These are phyloP conservation scores for Neotoxoptera formosana DNA, from an alignment of 1,140 invertebrate genomes.

Conservation along the genomic window DNA sequence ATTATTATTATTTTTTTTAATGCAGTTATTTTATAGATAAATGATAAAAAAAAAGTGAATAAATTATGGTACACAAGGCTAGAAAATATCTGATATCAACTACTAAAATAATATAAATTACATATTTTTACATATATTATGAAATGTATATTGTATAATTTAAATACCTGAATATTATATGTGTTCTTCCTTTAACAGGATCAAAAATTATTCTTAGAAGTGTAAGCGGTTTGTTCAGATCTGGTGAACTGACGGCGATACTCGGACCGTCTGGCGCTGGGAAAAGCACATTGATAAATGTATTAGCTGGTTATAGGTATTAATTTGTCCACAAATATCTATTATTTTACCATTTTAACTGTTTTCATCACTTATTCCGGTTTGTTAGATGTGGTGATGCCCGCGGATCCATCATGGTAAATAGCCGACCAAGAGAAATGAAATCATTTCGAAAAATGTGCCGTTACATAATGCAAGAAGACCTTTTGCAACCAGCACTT, in stretches of 20 bases:
- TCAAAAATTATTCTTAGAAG: conserved; percentile 75
- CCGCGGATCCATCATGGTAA: conserved; percentile 74
- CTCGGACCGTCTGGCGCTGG: conserved; percentile 90
- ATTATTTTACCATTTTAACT: not conserved
- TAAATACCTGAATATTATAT: not conserved
- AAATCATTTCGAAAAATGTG: conserved; percentile 84
- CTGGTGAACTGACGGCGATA: conserved; percentile 82
- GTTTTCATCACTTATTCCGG: conserved; percentile 55
- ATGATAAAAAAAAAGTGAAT: not conserved
- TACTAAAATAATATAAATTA: not conserved
- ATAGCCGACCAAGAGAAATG: conserved; percentile 77
- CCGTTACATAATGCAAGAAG: conserved; percentile 94
- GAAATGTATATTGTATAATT: not conserved
- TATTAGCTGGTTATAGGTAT: conserved; percentile 85
- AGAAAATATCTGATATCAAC: not conserved
- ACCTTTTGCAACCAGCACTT: conserved; percentile 84
- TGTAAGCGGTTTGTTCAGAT: conserved; percentile 76
- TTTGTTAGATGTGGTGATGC: conserved; percentile 67
- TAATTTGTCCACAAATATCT: conserved; percentile 55
- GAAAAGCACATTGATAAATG: conserved; percentile 86
- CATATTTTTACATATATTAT: no score
- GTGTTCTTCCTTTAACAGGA: conserved; percentile 64
- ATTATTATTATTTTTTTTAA: no score
- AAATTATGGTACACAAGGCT: not conserved
- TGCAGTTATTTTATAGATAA: not conserved